Base-by-base conservation (phyloP, 2,888 invertebrate genomes). In the Limenitis camilla region DNA sequence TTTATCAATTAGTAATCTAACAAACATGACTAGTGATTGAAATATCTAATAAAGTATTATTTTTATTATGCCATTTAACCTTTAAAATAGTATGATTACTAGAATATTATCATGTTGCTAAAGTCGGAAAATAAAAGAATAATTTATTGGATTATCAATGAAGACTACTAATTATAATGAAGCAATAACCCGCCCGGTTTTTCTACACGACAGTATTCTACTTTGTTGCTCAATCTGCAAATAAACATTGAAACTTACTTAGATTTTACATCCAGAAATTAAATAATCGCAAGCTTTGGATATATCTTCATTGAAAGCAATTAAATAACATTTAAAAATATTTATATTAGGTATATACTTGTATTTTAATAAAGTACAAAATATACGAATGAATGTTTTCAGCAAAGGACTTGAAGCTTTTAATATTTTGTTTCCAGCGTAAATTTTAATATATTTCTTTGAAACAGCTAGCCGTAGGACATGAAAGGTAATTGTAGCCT, bases 401-500 rank as follows among this genome's bases (percentile, higher is more conserved):
- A 62, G 70, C 71, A 81, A 82, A 81, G 82, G 77, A 71, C 73
- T 72, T 72, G 73, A 67, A 78, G 76, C 71, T 76, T 74, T 64
- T 71, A 65, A 76, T 81, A 78, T 78, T 82, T 81, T 83, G 82
- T 82, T 83, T 84, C 78, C 76, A 65, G 66, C 72, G 63, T 77
- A 80, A 78, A 82, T 81, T 83, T 79, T 72, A 77, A 80, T 81
- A 82, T 79, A 81, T 80, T 80, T 71, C 75, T 69, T 69, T 68
- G 62, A 74, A 68, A 81, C 76, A 77, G 76, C 78, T 76, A 76
- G 80, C 78, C 72, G 75, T 81, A n/a, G n/a, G n/a, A n/a, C n/a
- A 82, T 81, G 81, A 77, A 72, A 74, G 82, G 84, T 87, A 85
- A 87, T 87, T 87, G 86, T 79, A 81, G 83, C 78, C 76, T 78